These are phyloP conservation scores for Serranochromis macrocephalus DNA, from an alignment of 2,113 vertebrate genomes.

Conservation along the genomic window DNA sequence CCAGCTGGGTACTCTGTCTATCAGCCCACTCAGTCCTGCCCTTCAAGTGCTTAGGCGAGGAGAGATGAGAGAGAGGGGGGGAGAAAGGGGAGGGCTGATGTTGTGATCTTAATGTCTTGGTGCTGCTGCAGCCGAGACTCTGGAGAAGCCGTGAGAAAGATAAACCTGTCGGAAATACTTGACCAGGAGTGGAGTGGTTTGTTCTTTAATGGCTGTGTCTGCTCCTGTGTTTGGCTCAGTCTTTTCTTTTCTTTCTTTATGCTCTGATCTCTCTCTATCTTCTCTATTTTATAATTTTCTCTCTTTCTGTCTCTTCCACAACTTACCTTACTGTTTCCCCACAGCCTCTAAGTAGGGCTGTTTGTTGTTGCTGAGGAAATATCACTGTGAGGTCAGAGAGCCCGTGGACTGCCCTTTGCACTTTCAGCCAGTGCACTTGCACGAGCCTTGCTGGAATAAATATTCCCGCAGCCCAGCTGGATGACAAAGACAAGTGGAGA, in stretches of 20 bases:
- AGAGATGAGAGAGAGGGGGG: not conserved
- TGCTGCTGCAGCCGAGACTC: slow-evolving; percentile 1
- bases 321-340: slow-evolving; percentile 40
- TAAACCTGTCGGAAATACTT: slow-evolving; percentile 1
- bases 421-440: slow-evolving; percentile 26
- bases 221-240: not conserved
- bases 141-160: slow-evolving; percentile 4
- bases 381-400: slow-evolving; percentile 31
- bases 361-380: slow-evolving; percentile 14
- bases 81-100: slow-evolving; percentile 13
- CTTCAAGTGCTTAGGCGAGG: slow-evolving; percentile 22
- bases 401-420: slow-evolving; percentile 43
- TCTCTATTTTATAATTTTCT: not conserved
- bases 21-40: slow-evolving; percentile 29
- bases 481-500: slow-evolving; percentile 49
- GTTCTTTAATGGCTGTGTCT: not conserved
- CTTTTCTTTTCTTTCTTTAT: not conserved
- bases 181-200: not conserved
- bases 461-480: slow-evolving; percentile 12
- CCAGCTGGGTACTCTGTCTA: slow-evolving; percentile 13
- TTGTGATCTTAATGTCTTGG: slow-evolving; percentile 21
- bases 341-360: not conserved
- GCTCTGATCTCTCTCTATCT: not conserved
- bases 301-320: not conserved
- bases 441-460: slow-evolving; percentile 22